phyloP scores from a whole-genome alignment of 2,797 vertebrate species.

The Megaceryle alcyon region DNA sequence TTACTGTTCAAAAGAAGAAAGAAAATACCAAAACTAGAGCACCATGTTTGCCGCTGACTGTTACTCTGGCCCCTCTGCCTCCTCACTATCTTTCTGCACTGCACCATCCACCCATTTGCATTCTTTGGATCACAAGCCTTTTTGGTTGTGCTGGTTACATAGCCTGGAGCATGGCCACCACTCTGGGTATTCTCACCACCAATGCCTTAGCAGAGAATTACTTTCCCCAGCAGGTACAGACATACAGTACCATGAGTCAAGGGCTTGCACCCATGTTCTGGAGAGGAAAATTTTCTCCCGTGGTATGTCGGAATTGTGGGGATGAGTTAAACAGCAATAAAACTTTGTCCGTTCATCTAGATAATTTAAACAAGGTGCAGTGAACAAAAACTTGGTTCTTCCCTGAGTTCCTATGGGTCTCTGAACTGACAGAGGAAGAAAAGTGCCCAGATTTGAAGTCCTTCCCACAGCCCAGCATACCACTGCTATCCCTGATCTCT shows the following conservation, averaged over 20 bases:
- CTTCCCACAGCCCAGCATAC: not conserved
- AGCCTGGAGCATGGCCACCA: not conserved
- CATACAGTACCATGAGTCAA: accelerated
- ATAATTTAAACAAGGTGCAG: not conserved
- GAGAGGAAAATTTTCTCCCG: not conserved
- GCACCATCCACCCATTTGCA: not conserved
- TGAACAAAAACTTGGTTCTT: not conserved
- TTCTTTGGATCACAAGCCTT: not conserved
- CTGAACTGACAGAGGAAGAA: not conserved
- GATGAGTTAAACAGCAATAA: not conserved
- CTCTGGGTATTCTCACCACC: not conserved
- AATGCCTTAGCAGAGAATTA: not conserved
- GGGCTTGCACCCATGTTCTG: not conserved
- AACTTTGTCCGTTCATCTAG: not conserved
- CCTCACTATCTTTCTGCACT: not conserved
- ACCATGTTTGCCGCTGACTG: not conserved
- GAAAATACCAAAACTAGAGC: not conserved
- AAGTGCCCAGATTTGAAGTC: not conserved
- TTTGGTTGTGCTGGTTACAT: not conserved
- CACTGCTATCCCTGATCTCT: not conserved
- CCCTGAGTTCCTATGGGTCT: not conserved
- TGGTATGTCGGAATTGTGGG: accelerated
- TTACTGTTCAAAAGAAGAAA: not conserved
- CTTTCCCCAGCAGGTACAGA: not conserved
- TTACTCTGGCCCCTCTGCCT: not conserved